Evolutionary conservation across 2,797 vertebrate genomes (phyloP).

Genomic region (Chelidonichthys spinosus): DNA sequence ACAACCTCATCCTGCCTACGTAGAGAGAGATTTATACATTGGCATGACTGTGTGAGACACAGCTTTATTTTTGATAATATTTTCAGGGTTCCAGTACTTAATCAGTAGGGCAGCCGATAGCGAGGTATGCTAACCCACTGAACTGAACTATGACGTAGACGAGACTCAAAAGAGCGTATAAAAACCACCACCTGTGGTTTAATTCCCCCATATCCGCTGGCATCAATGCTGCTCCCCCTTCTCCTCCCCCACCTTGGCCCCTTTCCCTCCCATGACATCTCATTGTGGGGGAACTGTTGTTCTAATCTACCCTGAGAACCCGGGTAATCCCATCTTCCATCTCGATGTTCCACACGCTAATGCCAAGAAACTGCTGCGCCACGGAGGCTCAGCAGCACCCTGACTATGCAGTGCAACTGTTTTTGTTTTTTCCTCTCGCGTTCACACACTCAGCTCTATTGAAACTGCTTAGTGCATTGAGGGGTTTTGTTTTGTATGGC

Average conservation of each 20-base stretch:
- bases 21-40: background rate
- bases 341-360: constrained; percentile 58
- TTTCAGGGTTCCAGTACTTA: background rate
- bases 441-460: constrained; percentile 45
- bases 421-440: constrained; percentile 8
- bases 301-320: constrained; percentile 71
- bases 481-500: constrained; percentile 32
- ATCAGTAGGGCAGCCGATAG: background rate
- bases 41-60: background rate
- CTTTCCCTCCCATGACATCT: constrained; percentile 4
- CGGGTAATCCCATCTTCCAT: constrained; percentile 66
- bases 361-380: constrained; percentile 50
- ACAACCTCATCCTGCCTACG: background rate
- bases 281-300: constrained; percentile 58
- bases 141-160: background rate
- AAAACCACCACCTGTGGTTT: background rate
- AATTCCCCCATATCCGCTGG: background rate
- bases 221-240: background rate
- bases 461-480: constrained; percentile 37
- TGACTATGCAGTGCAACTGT: constrained; percentile 19
- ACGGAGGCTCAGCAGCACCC: constrained; percentile 50
- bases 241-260: background rate
- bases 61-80: background rate
- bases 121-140: background rate
- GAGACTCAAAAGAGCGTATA: background rate